phyloP scores from a whole-genome alignment of 2,797 vertebrate species.

The Pogoniulus pusillus region DNA sequence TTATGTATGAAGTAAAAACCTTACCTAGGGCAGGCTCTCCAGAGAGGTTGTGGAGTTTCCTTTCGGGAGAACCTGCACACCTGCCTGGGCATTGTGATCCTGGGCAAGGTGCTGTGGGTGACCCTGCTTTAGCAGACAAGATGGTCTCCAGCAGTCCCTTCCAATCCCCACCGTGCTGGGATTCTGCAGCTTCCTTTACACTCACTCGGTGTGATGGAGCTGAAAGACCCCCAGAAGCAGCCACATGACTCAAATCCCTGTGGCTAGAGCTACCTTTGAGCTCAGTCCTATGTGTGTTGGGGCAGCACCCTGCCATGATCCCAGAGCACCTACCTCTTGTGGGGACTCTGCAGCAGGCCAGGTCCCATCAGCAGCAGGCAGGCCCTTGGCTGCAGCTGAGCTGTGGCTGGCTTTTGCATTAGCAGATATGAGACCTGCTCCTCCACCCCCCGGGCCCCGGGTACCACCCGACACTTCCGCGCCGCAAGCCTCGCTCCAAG shows the following conservation, averaged over 20 bases:
- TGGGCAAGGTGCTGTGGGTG: background rate
- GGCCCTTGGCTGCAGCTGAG: conserved; percentile 43
- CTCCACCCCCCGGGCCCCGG: background rate
- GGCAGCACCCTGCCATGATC: background rate
- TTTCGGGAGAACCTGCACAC: background rate
- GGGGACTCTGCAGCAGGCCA: background rate
- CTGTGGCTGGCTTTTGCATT: conserved; percentile 58
- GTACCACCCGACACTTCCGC: conserved; percentile 67
- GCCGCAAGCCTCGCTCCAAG: conserved; percentile 66
- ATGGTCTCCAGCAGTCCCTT: background rate
- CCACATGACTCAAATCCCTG: fast-evolving
- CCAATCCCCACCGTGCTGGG: background rate
- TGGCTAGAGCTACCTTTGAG: background rate
- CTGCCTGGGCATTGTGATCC: background rate
- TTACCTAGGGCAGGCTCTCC: background rate
- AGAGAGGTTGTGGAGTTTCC: background rate
- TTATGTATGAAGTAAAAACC: background rate
- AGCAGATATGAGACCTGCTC: conserved; percentile 35
- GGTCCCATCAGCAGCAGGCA: background rate
- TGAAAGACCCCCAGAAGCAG: background rate
- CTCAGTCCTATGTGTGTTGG: fast-evolving
- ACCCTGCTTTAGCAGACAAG: background rate
- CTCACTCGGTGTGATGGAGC: background rate
- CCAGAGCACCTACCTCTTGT: background rate
- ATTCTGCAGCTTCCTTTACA: background rate